Evolutionary conservation across 2,113 vertebrate genomes (phyloP).

Genomic region (Collichthys lucidus): DNA sequence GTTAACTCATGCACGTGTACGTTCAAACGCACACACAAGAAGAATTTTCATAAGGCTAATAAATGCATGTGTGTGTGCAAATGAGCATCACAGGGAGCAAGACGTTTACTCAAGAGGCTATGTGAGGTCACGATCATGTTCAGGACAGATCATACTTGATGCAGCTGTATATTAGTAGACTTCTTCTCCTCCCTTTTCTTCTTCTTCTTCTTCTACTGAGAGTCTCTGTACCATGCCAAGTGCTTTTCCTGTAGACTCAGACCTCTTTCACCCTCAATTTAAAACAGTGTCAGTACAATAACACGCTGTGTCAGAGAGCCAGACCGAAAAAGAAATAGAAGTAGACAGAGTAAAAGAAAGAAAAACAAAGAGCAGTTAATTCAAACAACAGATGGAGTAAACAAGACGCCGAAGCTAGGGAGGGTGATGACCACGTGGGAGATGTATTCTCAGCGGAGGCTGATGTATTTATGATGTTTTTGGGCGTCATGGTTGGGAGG

Average conservation of each 20-base stretch:
- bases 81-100: too few relatives aligned
- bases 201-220: background rate
- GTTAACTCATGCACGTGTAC: too few relatives aligned
- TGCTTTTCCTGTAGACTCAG: background rate
- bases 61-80: conserved; percentile 39
- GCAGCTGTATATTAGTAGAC: background rate
- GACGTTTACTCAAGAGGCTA: conserved; percentile 21
- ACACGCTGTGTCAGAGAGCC: background rate
- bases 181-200: background rate
- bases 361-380: background rate
- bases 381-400: background rate
- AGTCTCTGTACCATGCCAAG: background rate
- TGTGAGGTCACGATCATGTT: conserved; percentile 37
- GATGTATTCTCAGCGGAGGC: background rate
- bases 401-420: conserved; percentile 1
- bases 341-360: background rate
- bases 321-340: background rate
- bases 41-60: conserved; percentile 53
- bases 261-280: conserved; percentile 11
- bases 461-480: conserved; percentile 28
- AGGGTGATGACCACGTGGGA: conserved; percentile 15
- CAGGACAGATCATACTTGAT: background rate
- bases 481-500: conserved; percentile 1
- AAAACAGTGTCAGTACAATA: conserved; percentile 1
- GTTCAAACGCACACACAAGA: conserved; percentile 23